Evolutionary conservation across 2,113 vertebrate genomes (phyloP), one percentile per base, ranked within the genome.

Genomic region (Sylvilagus bachmani): DNA sequence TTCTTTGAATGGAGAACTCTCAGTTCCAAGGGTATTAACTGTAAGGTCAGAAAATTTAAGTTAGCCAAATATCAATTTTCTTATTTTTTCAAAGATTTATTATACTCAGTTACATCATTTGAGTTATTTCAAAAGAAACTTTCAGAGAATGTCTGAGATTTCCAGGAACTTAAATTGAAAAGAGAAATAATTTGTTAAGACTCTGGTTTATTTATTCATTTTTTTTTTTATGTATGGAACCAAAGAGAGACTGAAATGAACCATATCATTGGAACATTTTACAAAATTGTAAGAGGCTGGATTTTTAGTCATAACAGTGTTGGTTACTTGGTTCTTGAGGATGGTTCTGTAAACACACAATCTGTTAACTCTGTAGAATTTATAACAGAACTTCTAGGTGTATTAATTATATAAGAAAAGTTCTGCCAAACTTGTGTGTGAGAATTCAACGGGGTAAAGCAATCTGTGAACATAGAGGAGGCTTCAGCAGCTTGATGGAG

Each of bases 111-210:
- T 92, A 79, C 22, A 44, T 80, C 51, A 61, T 53, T 95, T 62
- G 21, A 33, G 77, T 93, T 89, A 62, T 19, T 83, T 86, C 29
- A 95, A 10, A 92, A 79, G 74, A 79, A 96, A 77, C 29, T 71
- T 85, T 53, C 24, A 90, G 62, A 51, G 96, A 61, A 90, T 82
- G 90, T 73, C 58, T 92, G 58, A 89, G 64, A 82, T 90, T 79
- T 90, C 13, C 19, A 96, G 77, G 21, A 95, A 71, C 1, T 84
- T 84, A 74, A 38, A 53, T 69, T 90, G 73, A 58, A 96, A 95
- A 93, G 55, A 78, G 27, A 85, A 33, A 31, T 24, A 10, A 44
- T 21, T 90, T 94, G 33, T 91, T 87, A 87, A 90, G 75, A 88
- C 88, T 77, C 38, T 33, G 7, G 17, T 80, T 94, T 67, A 13